phyloP scores from a whole-genome alignment of 1,140 invertebrate species.

The Lepidurus arcticus region DNA sequence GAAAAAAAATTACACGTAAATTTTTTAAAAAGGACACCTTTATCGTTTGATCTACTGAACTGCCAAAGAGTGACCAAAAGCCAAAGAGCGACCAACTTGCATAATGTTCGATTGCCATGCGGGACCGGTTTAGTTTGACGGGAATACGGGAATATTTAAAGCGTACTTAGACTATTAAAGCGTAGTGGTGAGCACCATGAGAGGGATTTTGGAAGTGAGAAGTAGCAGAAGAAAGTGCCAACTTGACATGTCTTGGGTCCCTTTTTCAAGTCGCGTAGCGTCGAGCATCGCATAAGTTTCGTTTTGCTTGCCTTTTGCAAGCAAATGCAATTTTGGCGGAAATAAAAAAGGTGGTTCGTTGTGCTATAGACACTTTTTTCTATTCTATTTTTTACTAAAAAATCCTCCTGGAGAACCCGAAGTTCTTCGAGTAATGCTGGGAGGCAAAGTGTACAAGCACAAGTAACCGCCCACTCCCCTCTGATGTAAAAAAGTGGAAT shows the following conservation, averaged over 20 bases:
- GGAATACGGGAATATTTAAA: background rate
- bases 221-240: constrained; percentile 12
- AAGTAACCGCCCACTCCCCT: no score
- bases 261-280: background rate
- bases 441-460: no score
- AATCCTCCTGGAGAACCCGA: no score
- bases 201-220: background rate
- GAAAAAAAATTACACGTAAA: no score
- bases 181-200: background rate
- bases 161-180: background rate
- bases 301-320: constrained; percentile 3
- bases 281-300: background rate
- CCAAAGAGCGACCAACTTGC: no score
- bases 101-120: no score
- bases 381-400: no score
- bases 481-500: no score
- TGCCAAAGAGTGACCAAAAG: no score
- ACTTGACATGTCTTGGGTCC: background rate
- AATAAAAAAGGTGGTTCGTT: background rate
- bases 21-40: no score
- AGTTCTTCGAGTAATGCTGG: no score
- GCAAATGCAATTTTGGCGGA: background rate
- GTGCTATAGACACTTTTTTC: background rate
- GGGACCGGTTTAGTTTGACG: background rate
- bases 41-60: no score